These are phyloP conservation scores for Apotomis capreana DNA, from an alignment of 2,888 invertebrate species.

Conservation along the genomic window DNA sequence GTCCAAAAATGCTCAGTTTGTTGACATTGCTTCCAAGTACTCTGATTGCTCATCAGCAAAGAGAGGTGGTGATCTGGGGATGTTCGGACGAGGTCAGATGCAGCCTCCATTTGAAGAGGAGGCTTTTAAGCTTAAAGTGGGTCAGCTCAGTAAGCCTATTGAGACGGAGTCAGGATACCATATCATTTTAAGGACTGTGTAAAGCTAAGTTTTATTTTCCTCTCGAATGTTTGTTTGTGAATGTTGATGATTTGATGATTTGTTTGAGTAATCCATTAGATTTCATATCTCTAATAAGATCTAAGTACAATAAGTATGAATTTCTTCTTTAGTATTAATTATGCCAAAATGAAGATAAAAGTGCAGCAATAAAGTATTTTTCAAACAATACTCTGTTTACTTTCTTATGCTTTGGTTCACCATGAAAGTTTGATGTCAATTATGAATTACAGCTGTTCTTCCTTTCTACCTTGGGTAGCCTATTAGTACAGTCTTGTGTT, in stretches of 20 bases:
- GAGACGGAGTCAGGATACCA: conserved; percentile 98
- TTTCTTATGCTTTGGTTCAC: conserved; percentile 57
- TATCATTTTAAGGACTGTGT: conserved; percentile 96
- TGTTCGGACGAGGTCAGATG: conserved; percentile 96
- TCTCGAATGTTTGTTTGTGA: conserved; percentile 2
- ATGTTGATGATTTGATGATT: not conserved
- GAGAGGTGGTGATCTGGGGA: conserved; percentile 96
- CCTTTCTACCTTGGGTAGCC: too few relatives aligned
- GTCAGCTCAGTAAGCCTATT: conserved; percentile 95
- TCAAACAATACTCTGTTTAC: conserved; percentile 49
- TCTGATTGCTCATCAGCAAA: conserved; percentile 99
- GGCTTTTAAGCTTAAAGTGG: conserved; percentile 95
- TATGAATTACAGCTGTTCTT: not conserved
- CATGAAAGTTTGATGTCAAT: conserved; percentile 51
- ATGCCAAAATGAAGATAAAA: conserved; percentile 29
- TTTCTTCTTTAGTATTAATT: conserved; percentile 28
- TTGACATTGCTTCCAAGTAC: conserved; percentile 93
- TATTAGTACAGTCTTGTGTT: too few relatives aligned
- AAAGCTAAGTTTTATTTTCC: conserved; percentile 51
- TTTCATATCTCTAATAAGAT: conserved; percentile 21
- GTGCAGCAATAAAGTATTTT: conserved; percentile 53
- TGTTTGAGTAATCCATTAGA: conserved; percentile 7
- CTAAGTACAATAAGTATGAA: conserved; percentile 40
- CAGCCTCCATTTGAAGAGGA: conserved; percentile 99
- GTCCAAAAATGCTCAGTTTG: conserved; percentile 90